phyloP scores from a whole-genome alignment of 2,888 invertebrate genomes.

The Empis stercorea region DNA sequence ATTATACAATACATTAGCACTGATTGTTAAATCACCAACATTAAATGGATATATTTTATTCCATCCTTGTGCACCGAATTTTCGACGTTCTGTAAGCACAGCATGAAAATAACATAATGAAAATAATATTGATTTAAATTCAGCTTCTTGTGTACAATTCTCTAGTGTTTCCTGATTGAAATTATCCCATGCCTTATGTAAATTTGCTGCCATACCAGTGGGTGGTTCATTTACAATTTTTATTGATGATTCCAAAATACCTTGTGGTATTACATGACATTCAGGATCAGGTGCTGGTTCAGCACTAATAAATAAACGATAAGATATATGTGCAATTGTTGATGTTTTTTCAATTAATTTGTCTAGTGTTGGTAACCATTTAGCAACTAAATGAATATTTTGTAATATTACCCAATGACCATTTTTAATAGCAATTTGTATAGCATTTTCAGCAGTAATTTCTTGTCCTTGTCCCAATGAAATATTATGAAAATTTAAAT shows the following conservation, averaged over 20 bases:
- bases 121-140: conserved; percentile 84
- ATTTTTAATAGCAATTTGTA: conserved; percentile 54
- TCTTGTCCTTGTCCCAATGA: conserved; percentile 94
- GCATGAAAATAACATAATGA: conserved; percentile 92
- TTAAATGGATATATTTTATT: conserved; percentile 71
- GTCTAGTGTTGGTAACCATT: conserved; percentile 77
- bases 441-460: conserved; percentile 73
- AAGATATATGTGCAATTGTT: conserved; percentile 36
- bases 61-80: conserved; percentile 94
- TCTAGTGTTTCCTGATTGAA: conserved; percentile 87
- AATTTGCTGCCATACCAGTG: conserved; percentile 86
- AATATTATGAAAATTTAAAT: conserved; percentile 78
- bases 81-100: conserved; percentile 80
- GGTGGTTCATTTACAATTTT: conserved; percentile 97
- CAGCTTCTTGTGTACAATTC: conserved; percentile 83
- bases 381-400: conserved; percentile 85
- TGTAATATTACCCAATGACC: conserved; percentile 92
- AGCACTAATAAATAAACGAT: conserved; percentile 71
- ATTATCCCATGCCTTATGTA: conserved; percentile 86
- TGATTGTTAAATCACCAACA: conserved; percentile 80
- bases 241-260: conserved; percentile 83
- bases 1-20: conserved; percentile 80
- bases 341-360: conserved; percentile 70
- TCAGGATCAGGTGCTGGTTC: conserved; percentile 67
- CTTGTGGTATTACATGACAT: conserved; percentile 60